Evolutionary conservation across 1,140 invertebrate genomes (phyloP).

Genomic region (Hycleus cichorii): DNA sequence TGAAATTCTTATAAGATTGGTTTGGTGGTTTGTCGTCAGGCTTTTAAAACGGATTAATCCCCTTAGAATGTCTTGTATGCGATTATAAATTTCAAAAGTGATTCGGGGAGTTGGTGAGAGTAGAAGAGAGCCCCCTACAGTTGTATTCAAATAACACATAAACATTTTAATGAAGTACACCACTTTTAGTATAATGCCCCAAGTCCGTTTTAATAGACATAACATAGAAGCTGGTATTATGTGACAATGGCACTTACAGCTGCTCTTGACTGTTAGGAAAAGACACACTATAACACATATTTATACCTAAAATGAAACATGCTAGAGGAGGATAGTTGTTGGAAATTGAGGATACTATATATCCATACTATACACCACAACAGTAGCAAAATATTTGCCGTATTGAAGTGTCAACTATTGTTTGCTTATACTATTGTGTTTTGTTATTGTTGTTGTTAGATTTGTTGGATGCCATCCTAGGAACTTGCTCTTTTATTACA

Average conservation of each 20-base stretch:
- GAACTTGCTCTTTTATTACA: slow-evolving; percentile 8
- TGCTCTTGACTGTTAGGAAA: slow-evolving; percentile 9
- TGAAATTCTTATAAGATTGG: too few relatives aligned
- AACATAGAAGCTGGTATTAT: slow-evolving; percentile 30
- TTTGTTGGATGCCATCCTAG: slow-evolving; percentile 30
- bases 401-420: slow-evolving; percentile 40
- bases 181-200: slow-evolving; percentile 32
- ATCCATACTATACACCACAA: background rate
- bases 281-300: too few relatives aligned
- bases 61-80: background rate
- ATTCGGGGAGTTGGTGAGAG: background rate
- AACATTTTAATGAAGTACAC: slow-evolving; percentile 37
- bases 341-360: slow-evolving; percentile 14
- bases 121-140: slow-evolving; percentile 21
- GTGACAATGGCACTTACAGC: slow-evolving; percentile 31
- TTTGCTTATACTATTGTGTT: slow-evolving; percentile 26
- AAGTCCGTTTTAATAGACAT: slow-evolving; percentile 36
- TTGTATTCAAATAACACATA: slow-evolving; percentile 30
- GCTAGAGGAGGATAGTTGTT: background rate
- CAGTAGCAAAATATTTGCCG: slow-evolving; percentile 39
- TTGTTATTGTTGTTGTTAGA: slow-evolving; percentile 27
- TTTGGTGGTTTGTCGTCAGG: background rate
- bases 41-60: slow-evolving; percentile 3
- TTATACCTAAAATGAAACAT: background rate
- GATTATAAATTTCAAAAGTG: slow-evolving; percentile 3